Evolutionary conservation across 2,888 invertebrate species (phyloP).

Genomic region (Lithophane semibrunnea): DNA sequence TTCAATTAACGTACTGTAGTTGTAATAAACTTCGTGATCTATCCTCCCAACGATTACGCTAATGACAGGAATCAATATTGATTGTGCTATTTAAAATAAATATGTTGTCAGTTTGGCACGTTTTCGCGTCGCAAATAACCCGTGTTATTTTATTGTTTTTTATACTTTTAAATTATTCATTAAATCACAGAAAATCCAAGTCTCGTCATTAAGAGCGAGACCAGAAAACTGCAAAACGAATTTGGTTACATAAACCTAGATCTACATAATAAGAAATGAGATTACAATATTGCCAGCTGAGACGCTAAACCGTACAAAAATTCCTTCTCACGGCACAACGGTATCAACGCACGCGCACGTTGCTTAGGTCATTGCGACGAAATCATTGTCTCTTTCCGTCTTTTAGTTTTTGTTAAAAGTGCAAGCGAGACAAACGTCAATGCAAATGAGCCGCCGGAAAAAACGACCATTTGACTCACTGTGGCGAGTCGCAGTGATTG

Average conservation of each 20-base stretch:
- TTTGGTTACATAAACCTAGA: slow-evolving; percentile 60
- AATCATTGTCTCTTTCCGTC: slow-evolving; percentile 72
- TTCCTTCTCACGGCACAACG: slow-evolving; percentile 88
- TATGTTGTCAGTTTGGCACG: background rate
- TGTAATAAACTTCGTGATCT: slow-evolving; percentile 44
- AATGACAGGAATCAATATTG: slow-evolving; percentile 45
- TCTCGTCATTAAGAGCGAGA: slow-evolving; percentile 12
- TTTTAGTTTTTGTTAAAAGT: slow-evolving; percentile 41
- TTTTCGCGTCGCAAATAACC: background rate
- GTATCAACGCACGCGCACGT: slow-evolving; percentile 85
- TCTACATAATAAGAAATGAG: slow-evolving; percentile 68
- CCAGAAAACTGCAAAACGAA: slow-evolving; percentile 45
- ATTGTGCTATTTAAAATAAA: slow-evolving; percentile 23
- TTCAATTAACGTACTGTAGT: slow-evolving; percentile 28
- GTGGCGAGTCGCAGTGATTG: slow-evolving; percentile 83
- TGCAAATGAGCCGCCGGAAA: slow-evolving; percentile 84
- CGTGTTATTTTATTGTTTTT: slow-evolving; percentile 11
- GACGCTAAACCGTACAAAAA: slow-evolving; percentile 81
- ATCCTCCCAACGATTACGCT: slow-evolving; percentile 27
- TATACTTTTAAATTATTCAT: background rate
- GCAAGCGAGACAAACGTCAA: slow-evolving; percentile 73
- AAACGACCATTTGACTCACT: slow-evolving; percentile 82
- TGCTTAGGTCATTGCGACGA: slow-evolving; percentile 79
- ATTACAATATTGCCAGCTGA: slow-evolving; percentile 79
- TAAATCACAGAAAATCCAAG: slow-evolving; percentile 10